These are phyloP conservation scores for Papilio dardanus DNA, from an alignment of 1,140 invertebrate species.

Conservation along the genomic window DNA sequence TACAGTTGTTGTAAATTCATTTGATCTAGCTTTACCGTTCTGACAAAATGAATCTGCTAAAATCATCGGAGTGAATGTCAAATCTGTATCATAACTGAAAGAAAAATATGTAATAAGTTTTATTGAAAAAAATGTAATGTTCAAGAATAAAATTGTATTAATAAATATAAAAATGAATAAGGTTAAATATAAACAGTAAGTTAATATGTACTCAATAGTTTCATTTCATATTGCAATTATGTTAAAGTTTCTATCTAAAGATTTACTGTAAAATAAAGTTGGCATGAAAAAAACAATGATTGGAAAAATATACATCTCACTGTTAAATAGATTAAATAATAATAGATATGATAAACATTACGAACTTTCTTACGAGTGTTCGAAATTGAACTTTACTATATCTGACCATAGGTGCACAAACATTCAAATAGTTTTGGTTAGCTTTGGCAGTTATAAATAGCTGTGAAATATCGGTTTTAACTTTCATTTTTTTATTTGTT, in stretches of 20 bases:
- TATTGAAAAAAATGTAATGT: not conserved
- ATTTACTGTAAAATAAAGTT: too few species aligned
- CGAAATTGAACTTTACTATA: slow-evolving; percentile 97
- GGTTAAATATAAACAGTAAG: not conserved
- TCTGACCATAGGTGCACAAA: slow-evolving; percentile 97
- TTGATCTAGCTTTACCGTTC: slow-evolving; percentile 93
- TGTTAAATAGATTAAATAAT: not conserved
- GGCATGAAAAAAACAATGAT: too few species aligned
- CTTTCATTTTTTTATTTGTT: slow-evolving; percentile 50
- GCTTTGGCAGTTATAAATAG: slow-evolving; percentile 84
- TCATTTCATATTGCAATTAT: not conserved
- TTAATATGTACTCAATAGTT: not conserved
- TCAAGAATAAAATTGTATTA: not conserved
- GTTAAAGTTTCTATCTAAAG: not conserved
- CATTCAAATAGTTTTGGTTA: slow-evolving; percentile 85
- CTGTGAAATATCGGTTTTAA: slow-evolving; percentile 83
- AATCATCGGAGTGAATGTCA: slow-evolving; percentile 98
- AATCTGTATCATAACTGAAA: slow-evolving; percentile 91
- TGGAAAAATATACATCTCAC: not conserved
- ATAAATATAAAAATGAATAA: not conserved
- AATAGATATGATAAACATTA: slow-evolving; percentile 38
- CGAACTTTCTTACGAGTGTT: slow-evolving; percentile 87
- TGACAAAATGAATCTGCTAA: slow-evolving; percentile 95
- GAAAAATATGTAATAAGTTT: slow-evolving; percentile 35
- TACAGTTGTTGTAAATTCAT: slow-evolving; percentile 93